Percentiles rank a stretch among this genome's conserved stretches.
Evolutionary conservation across 1,140 invertebrate species (phyloP).

Genomic region (Drosophila burlai): DNA sequence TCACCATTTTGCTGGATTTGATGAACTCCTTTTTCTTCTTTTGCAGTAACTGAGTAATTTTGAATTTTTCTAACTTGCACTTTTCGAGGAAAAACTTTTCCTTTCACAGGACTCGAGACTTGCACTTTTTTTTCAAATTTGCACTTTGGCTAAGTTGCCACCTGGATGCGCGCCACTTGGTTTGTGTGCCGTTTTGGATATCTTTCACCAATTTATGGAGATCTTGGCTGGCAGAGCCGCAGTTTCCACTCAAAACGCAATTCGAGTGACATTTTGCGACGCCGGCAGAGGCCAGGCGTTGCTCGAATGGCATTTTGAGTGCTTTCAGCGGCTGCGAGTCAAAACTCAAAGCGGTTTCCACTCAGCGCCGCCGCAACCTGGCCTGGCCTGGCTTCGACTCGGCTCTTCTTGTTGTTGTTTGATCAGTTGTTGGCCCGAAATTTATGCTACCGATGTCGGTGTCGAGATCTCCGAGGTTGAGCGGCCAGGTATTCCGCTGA

Average conservation of each 20-base stretch:
- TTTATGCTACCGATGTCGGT: constrained; percentile 57
- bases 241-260: constrained; percentile 78
- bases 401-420: constrained; percentile 48
- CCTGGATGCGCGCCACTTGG: constrained; percentile 60
- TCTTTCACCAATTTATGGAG: constrained; percentile 84
- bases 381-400: neutral
- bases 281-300: constrained; percentile 32
- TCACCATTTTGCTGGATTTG: constrained; percentile 46
- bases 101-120: constrained; percentile 20
- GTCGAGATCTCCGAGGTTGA: constrained; percentile 34
- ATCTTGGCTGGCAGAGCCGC: constrained; percentile 66
- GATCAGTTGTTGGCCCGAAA: constrained; percentile 57
- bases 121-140: constrained; percentile 38
- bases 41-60: constrained; percentile 17
- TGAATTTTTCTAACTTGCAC: constrained; percentile 18
- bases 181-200: constrained; percentile 71
- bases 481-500: constrained; percentile 34
- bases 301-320: constrained; percentile 76
- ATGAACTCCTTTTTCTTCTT: neutral
- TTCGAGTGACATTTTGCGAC: constrained; percentile 56
- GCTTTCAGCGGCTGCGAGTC: constrained; percentile 26
- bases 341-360: constrained; percentile 28
- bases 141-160: constrained; percentile 41
- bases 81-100: constrained; percentile 28
- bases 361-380: constrained; percentile 3